A percentile compares a stretch with the other conserved stretches of the same genome.
Conservation (phyloP, 1,140 invertebrate genomes). For the Cherax destructor region DNA sequence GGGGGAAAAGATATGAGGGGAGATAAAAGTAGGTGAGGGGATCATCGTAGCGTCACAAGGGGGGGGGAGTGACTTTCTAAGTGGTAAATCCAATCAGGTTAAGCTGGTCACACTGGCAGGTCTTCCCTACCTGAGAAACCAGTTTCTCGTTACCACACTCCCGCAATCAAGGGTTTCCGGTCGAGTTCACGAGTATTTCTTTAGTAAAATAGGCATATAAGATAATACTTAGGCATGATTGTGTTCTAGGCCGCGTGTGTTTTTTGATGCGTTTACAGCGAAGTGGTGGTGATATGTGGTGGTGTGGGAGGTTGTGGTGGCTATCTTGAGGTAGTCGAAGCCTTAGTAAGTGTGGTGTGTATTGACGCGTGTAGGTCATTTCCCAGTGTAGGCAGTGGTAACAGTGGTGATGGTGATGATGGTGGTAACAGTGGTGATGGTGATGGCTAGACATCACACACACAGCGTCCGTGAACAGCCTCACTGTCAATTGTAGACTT, state of each 20-base stretch:
- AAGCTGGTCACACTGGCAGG: background rate
- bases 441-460: no score
- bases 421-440: no score
- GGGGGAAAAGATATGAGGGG: no score
- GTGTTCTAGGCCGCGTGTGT: no score
- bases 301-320: background rate
- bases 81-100: background rate
- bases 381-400: no score
- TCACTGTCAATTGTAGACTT: background rate
- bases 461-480: no score
- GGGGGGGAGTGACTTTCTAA: background rate
- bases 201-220: no score
- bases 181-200: no score
- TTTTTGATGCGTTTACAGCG: no score
- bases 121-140: background rate
- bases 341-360: background rate
- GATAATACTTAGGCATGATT: no score
- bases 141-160: background rate
- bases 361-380: no score
- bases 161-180: background rate
- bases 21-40: background rate
- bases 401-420: background rate
- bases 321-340: background rate
- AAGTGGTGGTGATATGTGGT: background rate
- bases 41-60: background rate